Evolutionary conservation across 1,140 invertebrate species (phyloP).

Genomic region (Geopemphigus sp.): DNA sequence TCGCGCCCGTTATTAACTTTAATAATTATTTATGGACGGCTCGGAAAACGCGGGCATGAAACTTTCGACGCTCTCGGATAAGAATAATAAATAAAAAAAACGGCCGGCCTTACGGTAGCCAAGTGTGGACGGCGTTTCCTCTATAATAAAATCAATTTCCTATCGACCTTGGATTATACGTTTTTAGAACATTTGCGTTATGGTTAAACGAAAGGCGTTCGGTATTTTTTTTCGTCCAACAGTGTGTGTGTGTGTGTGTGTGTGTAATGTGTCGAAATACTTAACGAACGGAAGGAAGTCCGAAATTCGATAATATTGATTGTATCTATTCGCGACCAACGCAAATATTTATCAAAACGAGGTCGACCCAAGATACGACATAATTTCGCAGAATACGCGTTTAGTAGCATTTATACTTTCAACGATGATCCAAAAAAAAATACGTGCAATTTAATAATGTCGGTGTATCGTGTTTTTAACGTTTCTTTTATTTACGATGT

Average conservation of each 20-base stretch:
- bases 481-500: too few relatives aligned
- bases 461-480: too few relatives aligned
- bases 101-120: background rate
- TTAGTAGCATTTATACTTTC: too few relatives aligned
- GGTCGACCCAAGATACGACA: background rate
- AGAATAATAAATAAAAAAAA: background rate
- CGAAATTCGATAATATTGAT: background rate
- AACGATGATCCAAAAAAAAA: too few relatives aligned
- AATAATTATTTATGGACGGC: constrained; percentile 17
- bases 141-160: background rate
- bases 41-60: background rate
- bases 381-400: too few relatives aligned
- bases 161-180: background rate
- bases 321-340: background rate
- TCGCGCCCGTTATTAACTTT: background rate
- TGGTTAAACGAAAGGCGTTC: background rate
- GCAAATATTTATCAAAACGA: background rate
- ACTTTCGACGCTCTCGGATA: background rate
- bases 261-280: background rate
- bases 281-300: background rate
- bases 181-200: background rate
- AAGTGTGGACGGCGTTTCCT: background rate
- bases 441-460: too few relatives aligned
- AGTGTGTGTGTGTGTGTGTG: too few relatives aligned
- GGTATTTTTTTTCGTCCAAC: background rate